Evolutionary conservation across 2,888 invertebrate species (phyloP).

Genomic region (Sinotaia quadrata): DNA sequence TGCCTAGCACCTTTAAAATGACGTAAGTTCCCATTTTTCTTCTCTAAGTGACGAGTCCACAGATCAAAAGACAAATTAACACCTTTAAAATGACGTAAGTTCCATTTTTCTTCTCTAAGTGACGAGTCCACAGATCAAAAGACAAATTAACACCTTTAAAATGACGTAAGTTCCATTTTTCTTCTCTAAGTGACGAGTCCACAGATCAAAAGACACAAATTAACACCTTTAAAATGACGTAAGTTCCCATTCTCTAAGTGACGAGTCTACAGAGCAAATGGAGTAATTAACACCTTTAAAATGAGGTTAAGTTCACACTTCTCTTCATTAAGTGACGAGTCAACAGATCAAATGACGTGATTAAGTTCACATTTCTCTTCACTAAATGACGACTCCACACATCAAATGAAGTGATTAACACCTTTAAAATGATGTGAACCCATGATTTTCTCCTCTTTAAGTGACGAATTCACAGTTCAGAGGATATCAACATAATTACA

Average conservation of each 20-base stretch:
- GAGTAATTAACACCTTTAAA: constrained; percentile 3
- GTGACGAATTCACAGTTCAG: too few relatives aligned
- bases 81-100: constrained; percentile 21
- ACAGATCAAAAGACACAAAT: too few relatives aligned
- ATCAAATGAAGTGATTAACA: too few relatives aligned
- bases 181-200: neutral
- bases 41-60: neutral
- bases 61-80: neutral
- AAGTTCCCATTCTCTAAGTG: neutral
- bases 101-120: neutral
- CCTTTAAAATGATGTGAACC: constrained; percentile 11
- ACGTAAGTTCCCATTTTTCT: constrained; percentile 7
- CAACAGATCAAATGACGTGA: constrained; percentile 6
- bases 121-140: too few relatives aligned
- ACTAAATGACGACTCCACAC: neutral
- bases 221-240: constrained; percentile 19
- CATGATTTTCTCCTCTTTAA: neutral
- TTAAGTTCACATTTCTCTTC: neutral
- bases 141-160: too few relatives aligned
- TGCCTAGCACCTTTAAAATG: constrained; percentile 9
- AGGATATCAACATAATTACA: too few relatives aligned
- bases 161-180: constrained; percentile 5
- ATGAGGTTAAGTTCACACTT: constrained; percentile 10
- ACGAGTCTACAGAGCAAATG: neutral
- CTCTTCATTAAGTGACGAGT: neutral